Evolutionary conservation across 2,888 invertebrate genomes (phyloP).

Genomic region (Alentia gelatinosa): DNA sequence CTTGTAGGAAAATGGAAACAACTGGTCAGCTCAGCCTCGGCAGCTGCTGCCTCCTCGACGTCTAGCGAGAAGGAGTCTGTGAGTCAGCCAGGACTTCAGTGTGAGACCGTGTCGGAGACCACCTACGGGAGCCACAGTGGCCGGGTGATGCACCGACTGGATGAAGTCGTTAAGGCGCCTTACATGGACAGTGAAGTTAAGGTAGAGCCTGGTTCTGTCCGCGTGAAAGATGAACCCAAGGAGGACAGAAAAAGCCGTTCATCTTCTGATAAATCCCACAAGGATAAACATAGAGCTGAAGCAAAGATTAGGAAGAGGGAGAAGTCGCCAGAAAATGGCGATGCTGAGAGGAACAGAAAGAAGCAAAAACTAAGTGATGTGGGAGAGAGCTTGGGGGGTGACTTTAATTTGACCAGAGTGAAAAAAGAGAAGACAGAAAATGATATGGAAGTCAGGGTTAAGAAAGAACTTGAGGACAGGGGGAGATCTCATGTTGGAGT

Average conservation of each 20-base stretch:
- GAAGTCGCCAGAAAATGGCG: not conserved
- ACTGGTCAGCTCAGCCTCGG: not conserved
- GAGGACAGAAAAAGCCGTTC: not conserved
- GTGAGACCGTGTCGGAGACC: slow-evolving; percentile 55
- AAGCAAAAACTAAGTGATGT: not conserved
- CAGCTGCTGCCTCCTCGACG: not conserved
- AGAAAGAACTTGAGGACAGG: not conserved
- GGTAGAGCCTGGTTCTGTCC: not conserved
- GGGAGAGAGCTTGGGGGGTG: not conserved
- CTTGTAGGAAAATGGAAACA: slow-evolving; percentile 92
- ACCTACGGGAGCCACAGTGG: slow-evolving; percentile 48
- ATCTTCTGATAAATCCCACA: not conserved
- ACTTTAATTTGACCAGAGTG: not conserved
- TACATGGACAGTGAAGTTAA: slow-evolving; percentile 35
- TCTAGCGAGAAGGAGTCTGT: not conserved
- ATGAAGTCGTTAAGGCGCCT: not conserved
- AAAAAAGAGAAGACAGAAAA: not conserved
- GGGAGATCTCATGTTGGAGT: not conserved
- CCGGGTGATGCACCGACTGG: slow-evolving; percentile 9
- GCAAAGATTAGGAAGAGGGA: not conserved
- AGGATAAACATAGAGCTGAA: not conserved
- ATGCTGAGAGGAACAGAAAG: not conserved
- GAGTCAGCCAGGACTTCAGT: slow-evolving; percentile 38
- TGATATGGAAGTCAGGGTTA: not conserved
- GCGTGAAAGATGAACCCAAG: not conserved